Evolutionary conservation across 35 echinoderm and acorn worm genomes (phyloP).

Genomic region (Apostichopus japonicus): DNA sequence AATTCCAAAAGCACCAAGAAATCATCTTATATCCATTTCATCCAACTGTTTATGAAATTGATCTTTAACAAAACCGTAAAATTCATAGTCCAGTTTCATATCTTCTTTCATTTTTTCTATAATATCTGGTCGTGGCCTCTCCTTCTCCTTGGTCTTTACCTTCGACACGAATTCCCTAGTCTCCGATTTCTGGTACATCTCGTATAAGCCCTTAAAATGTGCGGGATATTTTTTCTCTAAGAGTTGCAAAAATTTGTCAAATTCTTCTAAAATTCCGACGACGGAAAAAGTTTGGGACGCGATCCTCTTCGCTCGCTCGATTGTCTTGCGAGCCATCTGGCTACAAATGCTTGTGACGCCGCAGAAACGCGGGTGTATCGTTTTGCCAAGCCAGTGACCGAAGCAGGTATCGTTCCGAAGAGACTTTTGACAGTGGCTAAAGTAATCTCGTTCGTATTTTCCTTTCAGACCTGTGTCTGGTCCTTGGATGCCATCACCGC

Average conservation of each 20-base stretch:
- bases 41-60: constrained; percentile 50
- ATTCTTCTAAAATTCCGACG: constrained; percentile 52
- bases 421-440: constrained; percentile 39
- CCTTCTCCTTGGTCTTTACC: constrained; percentile 42
- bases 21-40: constrained; percentile 9
- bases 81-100: constrained; percentile 63
- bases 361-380: constrained; percentile 54
- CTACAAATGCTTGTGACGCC: constrained; percentile 5
- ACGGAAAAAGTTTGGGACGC: background rate
- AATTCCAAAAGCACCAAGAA: background rate
- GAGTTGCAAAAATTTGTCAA: constrained; percentile 31
- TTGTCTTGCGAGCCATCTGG: constrained; percentile 42
- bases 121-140: constrained; percentile 30
- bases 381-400: constrained; percentile 53
- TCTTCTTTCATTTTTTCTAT: constrained; percentile 58
- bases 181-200: background rate
- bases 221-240: constrained; percentile 33
- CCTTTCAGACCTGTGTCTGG: background rate
- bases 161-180: constrained; percentile 39
- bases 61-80: constrained; percentile 48
- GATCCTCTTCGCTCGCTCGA: constrained; percentile 14
- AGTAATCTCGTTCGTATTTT: constrained; percentile 54
- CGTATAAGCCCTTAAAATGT: constrained; percentile 2
- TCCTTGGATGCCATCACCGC: constrained; percentile 36
- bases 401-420: constrained; percentile 45